Percentiles rank a stretch among this genome's conserved stretches.
These are phyloP conservation scores for Sphaerophoria rueppellii DNA, from an alignment of 2,888 invertebrate genomes.

Conservation along the genomic window DNA sequence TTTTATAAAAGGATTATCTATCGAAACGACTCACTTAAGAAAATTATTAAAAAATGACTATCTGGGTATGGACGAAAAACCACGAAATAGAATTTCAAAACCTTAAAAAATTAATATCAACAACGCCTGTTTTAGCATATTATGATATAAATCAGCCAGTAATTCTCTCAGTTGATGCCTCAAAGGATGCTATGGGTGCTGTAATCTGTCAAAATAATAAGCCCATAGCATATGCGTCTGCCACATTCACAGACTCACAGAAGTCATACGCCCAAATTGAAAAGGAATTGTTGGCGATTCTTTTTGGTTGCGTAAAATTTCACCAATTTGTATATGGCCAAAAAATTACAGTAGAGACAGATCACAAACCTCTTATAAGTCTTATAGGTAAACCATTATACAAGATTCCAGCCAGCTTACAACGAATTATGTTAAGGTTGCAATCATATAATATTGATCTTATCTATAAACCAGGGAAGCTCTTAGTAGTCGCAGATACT, in stretches of 20 bases:
- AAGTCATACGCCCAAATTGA: conserved; percentile 72
- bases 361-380: conserved; percentile 54
- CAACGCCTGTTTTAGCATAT: too few relatives aligned
- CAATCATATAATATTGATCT: conserved; percentile 59
- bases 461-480: conserved; percentile 62
- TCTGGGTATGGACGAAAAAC: conserved; percentile 38
- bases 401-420: conserved; percentile 59
- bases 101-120: neutral
- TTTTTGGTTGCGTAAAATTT: conserved; percentile 67
- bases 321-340: conserved; percentile 63
- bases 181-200: neutral
- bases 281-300: conserved; percentile 68
- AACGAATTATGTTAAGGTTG: conserved; percentile 62
- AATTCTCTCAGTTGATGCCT: conserved; percentile 45
- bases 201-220: neutral
- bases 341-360: conserved; percentile 54
- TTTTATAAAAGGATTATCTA: conserved; percentile 63
- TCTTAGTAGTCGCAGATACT: conserved; percentile 80
- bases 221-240: conserved; percentile 44
- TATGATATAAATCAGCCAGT: neutral
- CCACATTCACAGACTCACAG: conserved; percentile 52
- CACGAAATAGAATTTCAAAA: conserved; percentile 46
- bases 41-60: conserved; percentile 20
- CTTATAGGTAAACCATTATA: conserved; percentile 59
- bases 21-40: conserved; percentile 21